Conservation (phyloP, 1,140 invertebrate species). For the Drosophila sproati region DNA sequence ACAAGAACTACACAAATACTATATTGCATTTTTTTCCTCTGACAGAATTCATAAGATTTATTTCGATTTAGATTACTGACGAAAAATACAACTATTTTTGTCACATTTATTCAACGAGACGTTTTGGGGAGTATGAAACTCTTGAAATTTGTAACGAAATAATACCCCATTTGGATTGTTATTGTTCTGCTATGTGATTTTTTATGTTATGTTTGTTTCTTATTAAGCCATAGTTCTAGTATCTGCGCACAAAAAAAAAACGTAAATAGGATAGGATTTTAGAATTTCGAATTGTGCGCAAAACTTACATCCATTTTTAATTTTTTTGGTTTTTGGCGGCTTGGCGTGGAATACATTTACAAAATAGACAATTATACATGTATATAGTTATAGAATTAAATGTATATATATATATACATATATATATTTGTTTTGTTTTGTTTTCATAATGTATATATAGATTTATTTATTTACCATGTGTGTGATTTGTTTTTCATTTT, state of each 20-base stretch:
- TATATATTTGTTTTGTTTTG: conserved; percentile 21
- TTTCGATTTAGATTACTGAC: conserved; percentile 3
- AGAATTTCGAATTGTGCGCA: conserved; percentile 18
- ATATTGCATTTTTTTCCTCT: conserved; percentile 15
- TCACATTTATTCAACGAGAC: not conserved
- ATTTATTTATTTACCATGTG: conserved; percentile 47
- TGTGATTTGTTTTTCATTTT: conserved; percentile 16
- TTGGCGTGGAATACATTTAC: conserved; percentile 56
- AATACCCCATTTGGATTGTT: not conserved
- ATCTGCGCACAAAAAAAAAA: not conserved
- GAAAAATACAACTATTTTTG: not conserved
- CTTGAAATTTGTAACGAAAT: not conserved
- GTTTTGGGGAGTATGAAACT: not conserved
- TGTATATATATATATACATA: conserved; percentile 48
- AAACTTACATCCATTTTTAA: not conserved
- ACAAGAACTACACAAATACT: conserved; percentile 35
- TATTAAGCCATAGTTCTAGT: not conserved
- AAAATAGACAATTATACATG: conserved; percentile 59
- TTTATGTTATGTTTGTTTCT: not conserved
- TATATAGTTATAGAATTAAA: conserved; percentile 38
- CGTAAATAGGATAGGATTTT: not conserved
- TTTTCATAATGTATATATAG: conserved; percentile 43
- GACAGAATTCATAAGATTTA: conserved; percentile 6
- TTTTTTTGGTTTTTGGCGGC: conserved; percentile 27
- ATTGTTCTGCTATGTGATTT: not conserved